phyloP scores from a whole-genome alignment of 2,797 vertebrate genomes.

The Phrynocephalus guinanensis region DNA sequence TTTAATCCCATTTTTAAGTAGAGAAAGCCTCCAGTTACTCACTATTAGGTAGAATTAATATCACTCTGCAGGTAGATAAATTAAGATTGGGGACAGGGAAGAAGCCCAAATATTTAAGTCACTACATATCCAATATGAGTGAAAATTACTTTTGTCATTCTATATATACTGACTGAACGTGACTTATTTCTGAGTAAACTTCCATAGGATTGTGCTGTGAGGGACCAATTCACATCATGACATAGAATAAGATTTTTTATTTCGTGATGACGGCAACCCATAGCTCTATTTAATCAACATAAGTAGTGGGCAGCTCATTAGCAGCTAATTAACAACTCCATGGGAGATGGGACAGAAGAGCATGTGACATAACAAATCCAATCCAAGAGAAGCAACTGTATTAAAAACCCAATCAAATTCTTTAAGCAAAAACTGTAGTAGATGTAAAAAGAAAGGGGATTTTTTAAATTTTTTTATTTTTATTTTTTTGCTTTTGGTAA shows the following conservation, averaged over 20 bases:
- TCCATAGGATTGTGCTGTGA: background rate
- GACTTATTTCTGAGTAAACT: background rate
- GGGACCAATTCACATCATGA: conserved; percentile 65
- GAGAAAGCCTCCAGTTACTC: conserved; percentile 41
- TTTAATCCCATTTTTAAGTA: background rate
- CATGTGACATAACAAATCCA: conserved; percentile 74
- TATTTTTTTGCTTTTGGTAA: too few species aligned
- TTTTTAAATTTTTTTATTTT: background rate
- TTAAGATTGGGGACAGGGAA: conserved; percentile 57
- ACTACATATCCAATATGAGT: conserved; percentile 56
- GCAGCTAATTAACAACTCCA: too few species aligned
- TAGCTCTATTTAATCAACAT: conserved; percentile 77
- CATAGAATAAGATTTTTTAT: conserved; percentile 62
- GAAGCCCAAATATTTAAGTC: conserved; percentile 34
- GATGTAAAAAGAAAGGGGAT: background rate
- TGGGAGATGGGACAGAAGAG: too few species aligned
- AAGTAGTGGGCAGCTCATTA: conserved; percentile 51
- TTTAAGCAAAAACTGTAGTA: conserved; percentile 52
- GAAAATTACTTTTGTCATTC: conserved; percentile 54
- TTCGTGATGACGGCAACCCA: conserved; percentile 57
- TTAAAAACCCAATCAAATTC: conserved; percentile 54
- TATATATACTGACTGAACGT: background rate
- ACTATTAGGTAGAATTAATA: conserved; percentile 7
- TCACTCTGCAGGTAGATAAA: conserved; percentile 55
- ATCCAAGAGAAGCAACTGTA: conserved; percentile 63